These are phyloP conservation scores for Ecliptopera silaceata DNA, from an alignment of 2,888 invertebrate species.

Conservation along the genomic window DNA sequence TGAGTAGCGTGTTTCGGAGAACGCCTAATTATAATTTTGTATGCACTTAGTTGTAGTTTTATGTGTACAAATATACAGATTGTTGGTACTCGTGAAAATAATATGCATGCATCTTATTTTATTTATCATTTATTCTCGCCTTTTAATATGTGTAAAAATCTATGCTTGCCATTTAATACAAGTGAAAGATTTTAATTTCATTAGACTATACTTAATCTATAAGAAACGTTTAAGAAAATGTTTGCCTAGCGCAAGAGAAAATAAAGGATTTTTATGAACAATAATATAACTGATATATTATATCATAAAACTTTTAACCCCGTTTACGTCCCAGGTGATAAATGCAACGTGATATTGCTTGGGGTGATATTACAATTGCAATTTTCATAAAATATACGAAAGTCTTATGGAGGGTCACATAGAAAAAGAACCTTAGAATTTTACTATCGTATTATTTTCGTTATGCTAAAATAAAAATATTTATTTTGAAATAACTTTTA, in stretches of 20 bases:
- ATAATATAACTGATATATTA: slow-evolving; percentile 21
- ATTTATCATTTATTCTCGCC: too few species aligned
- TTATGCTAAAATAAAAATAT: too few species aligned
- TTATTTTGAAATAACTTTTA: too few species aligned
- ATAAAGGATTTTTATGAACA: slow-evolving; percentile 26
- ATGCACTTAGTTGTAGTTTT: slow-evolving; percentile 23
- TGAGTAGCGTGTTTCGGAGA: slow-evolving; percentile 22
- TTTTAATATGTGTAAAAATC: too few species aligned
- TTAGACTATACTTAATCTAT: neutral
- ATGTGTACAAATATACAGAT: too few species aligned
- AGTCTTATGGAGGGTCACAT: neutral
- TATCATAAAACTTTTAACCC: slow-evolving; percentile 22
- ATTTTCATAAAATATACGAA: slow-evolving; percentile 12
- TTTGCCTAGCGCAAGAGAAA: slow-evolving; percentile 6
- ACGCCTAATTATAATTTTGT: slow-evolving; percentile 30
- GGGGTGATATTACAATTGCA: slow-evolving; percentile 15
- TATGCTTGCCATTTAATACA: too few species aligned
- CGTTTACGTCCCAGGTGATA: slow-evolving; percentile 24
- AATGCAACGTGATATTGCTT: slow-evolving; percentile 19
- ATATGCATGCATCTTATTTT: too few species aligned
- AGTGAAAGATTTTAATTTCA: too few species aligned
- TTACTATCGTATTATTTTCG: too few species aligned
- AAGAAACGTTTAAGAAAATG: neutral
- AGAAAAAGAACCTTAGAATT: neutral
- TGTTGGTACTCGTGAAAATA: too few species aligned